Conservation (phyloP, 37 sponge, comb jelly and placozoan genomes). For the Oopsacas minuta region DNA sequence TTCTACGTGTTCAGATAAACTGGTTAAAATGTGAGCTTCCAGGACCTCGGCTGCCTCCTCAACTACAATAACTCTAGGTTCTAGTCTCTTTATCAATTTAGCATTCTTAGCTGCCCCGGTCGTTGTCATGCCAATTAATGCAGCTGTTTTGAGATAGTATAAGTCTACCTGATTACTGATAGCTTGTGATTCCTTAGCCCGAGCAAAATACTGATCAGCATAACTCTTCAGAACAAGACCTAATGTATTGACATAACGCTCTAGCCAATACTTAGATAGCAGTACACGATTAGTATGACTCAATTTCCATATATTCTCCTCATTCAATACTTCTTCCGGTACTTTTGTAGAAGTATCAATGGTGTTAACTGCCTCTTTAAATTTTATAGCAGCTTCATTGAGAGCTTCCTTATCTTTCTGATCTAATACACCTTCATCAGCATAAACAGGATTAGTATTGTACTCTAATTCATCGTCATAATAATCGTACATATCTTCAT, state of each 20-base stretch:
- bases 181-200: not conserved
- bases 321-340: not conserved
- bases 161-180: not conserved
- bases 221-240: not conserved
- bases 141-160: slow-evolving; percentile 3
- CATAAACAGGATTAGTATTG: not conserved
- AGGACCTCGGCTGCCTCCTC: slow-evolving; percentile 36
- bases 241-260: not conserved
- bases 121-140: slow-evolving; percentile 26
- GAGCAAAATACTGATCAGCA: not conserved
- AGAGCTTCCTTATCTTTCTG: not conserved
- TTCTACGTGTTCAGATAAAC: not conserved
- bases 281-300: slow-evolving; percentile 5
- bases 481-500: not conserved
- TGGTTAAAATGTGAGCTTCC: slow-evolving; percentile 25
- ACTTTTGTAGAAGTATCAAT: not conserved
- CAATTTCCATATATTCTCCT: slow-evolving; percentile 13
- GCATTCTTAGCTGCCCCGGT: slow-evolving; percentile 26
- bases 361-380: not conserved
- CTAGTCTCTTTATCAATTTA: not conserved
- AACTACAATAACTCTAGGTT: slow-evolving; percentile 29
- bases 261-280: slow-evolving; percentile 21
- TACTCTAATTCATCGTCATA: not conserved
- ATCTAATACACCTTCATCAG: not conserved
- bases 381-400: not conserved